Percentiles rank a stretch among this genome's conserved stretches.
phyloP scores from a whole-genome alignment of 2,797 vertebrate genomes.

The Tragelaphus eurycerus region DNA sequence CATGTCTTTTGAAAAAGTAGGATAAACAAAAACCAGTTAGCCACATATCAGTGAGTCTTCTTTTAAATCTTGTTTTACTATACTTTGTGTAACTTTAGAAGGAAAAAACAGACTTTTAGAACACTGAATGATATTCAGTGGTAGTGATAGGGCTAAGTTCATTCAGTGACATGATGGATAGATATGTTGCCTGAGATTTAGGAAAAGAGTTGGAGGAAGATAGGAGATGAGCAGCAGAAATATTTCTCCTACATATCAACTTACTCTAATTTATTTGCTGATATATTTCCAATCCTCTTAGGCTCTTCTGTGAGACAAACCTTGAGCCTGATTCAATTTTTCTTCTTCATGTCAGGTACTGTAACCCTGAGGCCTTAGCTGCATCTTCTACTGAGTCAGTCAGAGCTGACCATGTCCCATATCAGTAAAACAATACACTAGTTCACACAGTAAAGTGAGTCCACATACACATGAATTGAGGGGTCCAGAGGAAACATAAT shows the following conservation, averaged over 20 bases:
- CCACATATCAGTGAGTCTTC: background rate
- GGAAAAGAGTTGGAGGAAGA: background rate
- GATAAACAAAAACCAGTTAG: background rate
- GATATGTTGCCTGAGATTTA: background rate
- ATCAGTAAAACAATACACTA: background rate
- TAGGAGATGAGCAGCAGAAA: background rate
- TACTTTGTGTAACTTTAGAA: background rate
- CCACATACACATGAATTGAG: background rate
- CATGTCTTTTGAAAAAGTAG: background rate
- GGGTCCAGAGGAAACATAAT: background rate
- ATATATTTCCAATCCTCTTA: background rate
- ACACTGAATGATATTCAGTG: background rate
- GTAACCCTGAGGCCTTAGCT: background rate
- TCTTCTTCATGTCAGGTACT: background rate
- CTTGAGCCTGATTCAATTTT: background rate
- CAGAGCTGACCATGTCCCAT: background rate
- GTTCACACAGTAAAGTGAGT: background rate
- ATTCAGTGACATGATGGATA: background rate
- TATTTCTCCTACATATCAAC: background rate
- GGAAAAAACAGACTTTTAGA: background rate
- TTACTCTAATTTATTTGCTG: background rate
- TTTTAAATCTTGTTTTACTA: background rate
- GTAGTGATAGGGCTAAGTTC: background rate
- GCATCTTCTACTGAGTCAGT: background rate
- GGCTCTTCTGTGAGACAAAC: background rate